A percentile compares a stretch with the other conserved stretches of the same genome.
These are phyloP conservation scores for Brachycybe producta DNA, from an alignment of 2,888 invertebrate genomes.

Conservation along the genomic window DNA sequence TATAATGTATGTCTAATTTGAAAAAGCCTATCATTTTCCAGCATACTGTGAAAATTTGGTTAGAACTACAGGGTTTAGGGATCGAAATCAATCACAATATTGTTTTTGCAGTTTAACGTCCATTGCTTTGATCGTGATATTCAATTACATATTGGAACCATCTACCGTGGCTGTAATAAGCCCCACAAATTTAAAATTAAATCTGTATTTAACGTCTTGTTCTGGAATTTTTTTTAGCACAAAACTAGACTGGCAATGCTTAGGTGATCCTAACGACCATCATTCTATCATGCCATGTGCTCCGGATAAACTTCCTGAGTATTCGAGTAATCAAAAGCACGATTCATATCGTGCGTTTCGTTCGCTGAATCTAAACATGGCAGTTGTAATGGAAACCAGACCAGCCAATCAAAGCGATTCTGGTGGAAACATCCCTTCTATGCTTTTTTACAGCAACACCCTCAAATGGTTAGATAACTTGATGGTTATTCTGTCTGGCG, in stretches of 20 bases:
- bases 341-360: conserved; percentile 92
- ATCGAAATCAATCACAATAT: no score
- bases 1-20: no score
- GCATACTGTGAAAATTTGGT: no score
- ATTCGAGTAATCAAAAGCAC: conserved; percentile 87
- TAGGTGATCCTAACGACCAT: conserved; percentile 90
- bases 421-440: conserved; percentile 27
- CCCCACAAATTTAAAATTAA: no score
- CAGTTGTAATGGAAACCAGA: conserved; percentile 63
- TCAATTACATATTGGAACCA: no score
- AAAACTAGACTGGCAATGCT: conserved; percentile 78
- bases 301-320: conserved; percentile 89
- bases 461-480: conserved; percentile 91
- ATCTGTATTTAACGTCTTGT: no score
- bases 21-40: no score
- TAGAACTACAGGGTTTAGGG: no score
- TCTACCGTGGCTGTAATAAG: no score
- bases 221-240: conserved; percentile 35
- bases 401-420: conserved; percentile 42
- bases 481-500: conserved; percentile 61
- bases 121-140: no score
- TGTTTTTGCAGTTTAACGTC: no score
- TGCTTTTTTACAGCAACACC: conserved; percentile 83
- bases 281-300: conserved; percentile 90
- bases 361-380: conserved; percentile 67